Evolutionary conservation across 1,140 invertebrate species (phyloP), one percentile per base, ranked within the genome.

Genomic region (Heliothis virescens): DNA sequence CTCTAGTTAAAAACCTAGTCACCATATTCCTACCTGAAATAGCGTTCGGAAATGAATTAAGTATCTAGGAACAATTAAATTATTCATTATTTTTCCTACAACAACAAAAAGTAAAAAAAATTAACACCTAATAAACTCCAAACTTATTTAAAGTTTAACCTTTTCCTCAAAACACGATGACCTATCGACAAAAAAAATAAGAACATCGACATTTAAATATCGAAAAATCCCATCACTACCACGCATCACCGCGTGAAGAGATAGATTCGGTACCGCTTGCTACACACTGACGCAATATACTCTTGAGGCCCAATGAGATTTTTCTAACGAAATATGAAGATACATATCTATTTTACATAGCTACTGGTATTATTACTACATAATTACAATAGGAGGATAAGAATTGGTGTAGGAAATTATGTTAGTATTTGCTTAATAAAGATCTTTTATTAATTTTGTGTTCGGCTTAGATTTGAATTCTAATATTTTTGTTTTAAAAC

Each of bases 171-270:
- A 18, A 59, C 34, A 50, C 18, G 9, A 62, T n/a, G 29, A 53
- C 15, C 34, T 71, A 71, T 71, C 67, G 67, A 53, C 29, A 71
- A 7, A 1, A 41, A 41, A 41, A 9, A 71, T 13, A 4, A 26
- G 26, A 5, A 26, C n/a, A 26, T 29, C 48, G n/a, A 65, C 57
- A 11, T 21, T 26, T 26, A 63, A 41, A 21, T 16, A 65, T 16
- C 18, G 16, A 16, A 16, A 9, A 12, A 48, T 26, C 29, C 47
- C 75, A 63, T n/a, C 74, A 65, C 75, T 78, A 78, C 3, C 15
- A 78, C 75, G 52, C 50, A 78, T 55, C 59, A 78, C 69, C 59
- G 75, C 75, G 75, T 78, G 47, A 55, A 67, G 48, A 73, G 71
- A 73, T 52, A 69, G 52, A 67, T 78, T 67, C 29, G 59, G 57